Base-by-base conservation (phyloP, 64 coral and sea anemone species). In the Platygyra sinensis region DNA sequence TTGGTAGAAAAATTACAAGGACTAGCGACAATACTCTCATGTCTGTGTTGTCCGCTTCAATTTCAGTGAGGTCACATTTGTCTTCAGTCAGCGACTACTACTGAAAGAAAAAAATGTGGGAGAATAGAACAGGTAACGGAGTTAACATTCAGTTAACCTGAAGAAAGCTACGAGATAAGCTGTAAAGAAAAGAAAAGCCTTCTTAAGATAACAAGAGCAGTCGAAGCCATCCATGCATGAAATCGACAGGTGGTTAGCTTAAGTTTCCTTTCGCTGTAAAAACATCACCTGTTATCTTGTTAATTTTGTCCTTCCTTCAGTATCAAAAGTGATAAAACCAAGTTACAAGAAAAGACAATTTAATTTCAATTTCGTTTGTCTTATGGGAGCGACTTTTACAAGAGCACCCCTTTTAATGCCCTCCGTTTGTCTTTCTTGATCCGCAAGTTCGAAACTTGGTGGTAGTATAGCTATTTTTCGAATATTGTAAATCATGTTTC, bases 201-300 rank as follows among this genome's bases (percentile, higher is more conserved):
- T 46, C 42, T 46, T 46, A 5, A 25, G 2, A 69, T 25, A 69
- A 69, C 65, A 7, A n/a, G 20, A 22, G n/a, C 65, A 69, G 8
- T 69, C 22, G 24, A 71, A 85, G 30, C 36, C 30, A 72, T 36
- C 38, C 81, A 71, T 71, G 81, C 33, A 85, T 72, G 36, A 14
- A 52, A 72, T 71, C 38, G 15, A 36, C 81, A 85, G 81, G 81
- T 85, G 62, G 28, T 85, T 71, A 71, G 50, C 38, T 71, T 39
- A 28, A 16, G 39, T 28, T 28, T 52, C 30, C 19, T 50, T 28
- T 51, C 4, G 39, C 20, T 50, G 42, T 55, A 80, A 55, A 36
- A 69, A 69, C 24, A 22, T 67, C 36, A 71, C 63, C 81, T 71
- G 38, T 39, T 85, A 24, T 71, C 22, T 29, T 71, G 14, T 22